These are phyloP conservation scores for Aphidius colemani DNA, from an alignment of 2,888 invertebrate species.

Conservation along the genomic window DNA sequence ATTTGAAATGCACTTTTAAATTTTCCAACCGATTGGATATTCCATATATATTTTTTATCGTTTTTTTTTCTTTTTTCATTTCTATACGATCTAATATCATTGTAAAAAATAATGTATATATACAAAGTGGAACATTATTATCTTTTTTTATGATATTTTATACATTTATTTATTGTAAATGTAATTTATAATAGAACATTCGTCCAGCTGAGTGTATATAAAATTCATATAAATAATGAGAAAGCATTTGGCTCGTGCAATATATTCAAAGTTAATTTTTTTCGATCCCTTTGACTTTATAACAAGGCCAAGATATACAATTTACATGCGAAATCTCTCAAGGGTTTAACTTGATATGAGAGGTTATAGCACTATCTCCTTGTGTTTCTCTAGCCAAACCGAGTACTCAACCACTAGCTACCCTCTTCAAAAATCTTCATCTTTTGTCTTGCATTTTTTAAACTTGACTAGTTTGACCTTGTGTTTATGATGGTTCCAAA, in stretches of 20 bases:
- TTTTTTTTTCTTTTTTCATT: constrained; percentile 6
- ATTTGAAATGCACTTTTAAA: constrained; percentile 1
- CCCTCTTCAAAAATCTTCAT: neutral
- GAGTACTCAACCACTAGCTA: constrained; percentile 20
- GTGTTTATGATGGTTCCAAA: too few relatives aligned
- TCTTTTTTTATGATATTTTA: neutral
- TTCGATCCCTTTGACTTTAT: constrained; percentile 31
- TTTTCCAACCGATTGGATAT: constrained; percentile 26
- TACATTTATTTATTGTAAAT: neutral
- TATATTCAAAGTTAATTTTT: constrained; percentile 25
- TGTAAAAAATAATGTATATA: neutral
- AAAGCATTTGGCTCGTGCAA: neutral
- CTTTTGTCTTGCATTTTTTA: too few relatives aligned
- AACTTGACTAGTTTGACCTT: too few relatives aligned
- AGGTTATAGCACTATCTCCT: constrained; percentile 21
- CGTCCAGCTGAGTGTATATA: constrained; percentile 23
- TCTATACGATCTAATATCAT: neutral
- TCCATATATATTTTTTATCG: neutral
- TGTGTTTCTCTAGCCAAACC: constrained; percentile 4
- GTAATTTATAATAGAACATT: constrained; percentile 13
- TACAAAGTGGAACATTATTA: neutral
- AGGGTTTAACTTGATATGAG: constrained; percentile 33
- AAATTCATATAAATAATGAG: neutral
- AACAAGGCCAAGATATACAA: constrained; percentile 34
- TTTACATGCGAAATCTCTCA: constrained; percentile 39